A percentile compares a stretch with the other conserved stretches of the same genome.
Conservation (phyloP, 2,797 vertebrate genomes). For the Enoplosus armatus region DNA sequence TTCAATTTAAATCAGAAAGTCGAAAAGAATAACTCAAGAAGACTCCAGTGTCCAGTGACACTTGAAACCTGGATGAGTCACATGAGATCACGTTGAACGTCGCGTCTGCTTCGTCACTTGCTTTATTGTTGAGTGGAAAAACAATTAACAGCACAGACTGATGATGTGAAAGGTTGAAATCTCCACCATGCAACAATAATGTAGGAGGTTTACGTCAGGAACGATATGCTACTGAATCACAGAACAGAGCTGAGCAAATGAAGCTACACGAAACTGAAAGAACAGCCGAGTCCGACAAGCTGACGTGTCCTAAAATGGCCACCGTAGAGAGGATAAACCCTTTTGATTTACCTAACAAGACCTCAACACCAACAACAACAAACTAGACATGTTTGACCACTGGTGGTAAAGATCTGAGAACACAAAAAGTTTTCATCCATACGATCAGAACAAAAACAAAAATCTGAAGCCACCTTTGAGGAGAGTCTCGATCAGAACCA, state of each 20-base stretch:
- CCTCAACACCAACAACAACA: too few relatives aligned
- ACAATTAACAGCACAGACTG: background rate
- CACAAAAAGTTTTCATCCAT: background rate
- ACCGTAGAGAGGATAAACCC: background rate
- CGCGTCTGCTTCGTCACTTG: background rate
- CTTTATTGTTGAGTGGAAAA: background rate
- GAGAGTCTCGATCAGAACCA: background rate
- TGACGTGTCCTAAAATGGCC: background rate
- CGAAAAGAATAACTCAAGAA: too few relatives aligned
- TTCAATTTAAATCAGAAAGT: too few relatives aligned
- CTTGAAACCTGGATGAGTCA: background rate
- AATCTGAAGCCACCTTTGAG: background rate
- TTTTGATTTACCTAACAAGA: background rate
- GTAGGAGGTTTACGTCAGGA: background rate
- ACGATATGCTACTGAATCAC: background rate
- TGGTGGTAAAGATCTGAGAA: background rate
- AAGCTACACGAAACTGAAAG: background rate
- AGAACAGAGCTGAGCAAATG: background rate
- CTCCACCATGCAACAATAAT: background rate
- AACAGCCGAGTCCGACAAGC: background rate
- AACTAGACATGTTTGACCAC: background rate
- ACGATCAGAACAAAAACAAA: background rate
- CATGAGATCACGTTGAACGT: background rate
- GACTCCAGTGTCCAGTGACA: too few relatives aligned
- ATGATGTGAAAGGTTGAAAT: too few relatives aligned